Conservation (phyloP, 2,113 vertebrate species). For the Rhinopomastus cyanomelas region DNA sequence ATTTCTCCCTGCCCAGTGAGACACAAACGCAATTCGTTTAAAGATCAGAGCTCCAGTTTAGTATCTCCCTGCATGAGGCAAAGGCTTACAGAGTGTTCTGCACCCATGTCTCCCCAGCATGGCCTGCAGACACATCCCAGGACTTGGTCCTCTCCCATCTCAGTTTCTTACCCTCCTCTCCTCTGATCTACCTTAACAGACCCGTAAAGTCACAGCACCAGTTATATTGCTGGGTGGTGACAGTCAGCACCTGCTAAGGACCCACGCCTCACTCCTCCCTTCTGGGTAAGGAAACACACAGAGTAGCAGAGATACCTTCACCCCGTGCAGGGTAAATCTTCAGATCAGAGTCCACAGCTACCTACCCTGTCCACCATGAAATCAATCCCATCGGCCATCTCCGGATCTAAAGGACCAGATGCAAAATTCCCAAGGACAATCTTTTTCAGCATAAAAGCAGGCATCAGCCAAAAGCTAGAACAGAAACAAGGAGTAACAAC, state of each 20-base stretch:
- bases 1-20: too few species aligned
- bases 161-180: background rate
- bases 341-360: background rate
- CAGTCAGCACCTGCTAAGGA: background rate
- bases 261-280: background rate
- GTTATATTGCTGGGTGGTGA: background rate
- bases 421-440: constrained; percentile 97
- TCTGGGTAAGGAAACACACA: background rate
- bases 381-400: constrained; percentile 97
- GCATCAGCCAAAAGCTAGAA: constrained; percentile 97
- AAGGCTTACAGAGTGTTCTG: background rate
- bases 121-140: background rate
- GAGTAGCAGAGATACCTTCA: background rate
- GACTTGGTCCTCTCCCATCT: background rate
- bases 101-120: background rate
- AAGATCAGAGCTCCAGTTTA: background rate
- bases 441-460: constrained; percentile 97
- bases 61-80: background rate
- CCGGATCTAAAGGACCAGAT: constrained; percentile 91
- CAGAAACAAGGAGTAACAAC: constrained; percentile 1
- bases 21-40: background rate
- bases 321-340: background rate
- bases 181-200: background rate
- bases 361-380: constrained; percentile 99
- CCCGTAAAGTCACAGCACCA: background rate